These are phyloP conservation scores for Syngnathus rostellatus DNA, from an alignment of 2,797 vertebrate species.

Conservation along the genomic window DNA sequence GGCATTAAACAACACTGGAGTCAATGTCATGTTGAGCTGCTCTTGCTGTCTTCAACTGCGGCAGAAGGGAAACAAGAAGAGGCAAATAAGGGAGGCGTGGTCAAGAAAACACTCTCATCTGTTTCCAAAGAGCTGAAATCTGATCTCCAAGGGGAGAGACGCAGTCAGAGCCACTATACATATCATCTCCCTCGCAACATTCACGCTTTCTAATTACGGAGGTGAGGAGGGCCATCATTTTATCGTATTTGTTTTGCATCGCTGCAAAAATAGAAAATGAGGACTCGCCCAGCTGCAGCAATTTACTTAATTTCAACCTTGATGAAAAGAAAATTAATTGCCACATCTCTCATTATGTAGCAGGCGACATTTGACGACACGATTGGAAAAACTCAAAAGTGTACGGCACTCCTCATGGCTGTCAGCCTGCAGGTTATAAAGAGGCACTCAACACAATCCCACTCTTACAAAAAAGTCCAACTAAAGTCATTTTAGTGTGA, in stretches of 20 bases:
- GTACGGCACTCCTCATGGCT: conserved; percentile 30
- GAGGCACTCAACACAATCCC: background rate
- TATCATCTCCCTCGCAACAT: conserved; percentile 91
- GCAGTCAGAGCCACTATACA: conserved; percentile 68
- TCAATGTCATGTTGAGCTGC: conserved; percentile 75
- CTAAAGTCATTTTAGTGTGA: too few species aligned
- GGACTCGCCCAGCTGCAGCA: conserved; percentile 94
- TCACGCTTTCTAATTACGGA: conserved; percentile 99
- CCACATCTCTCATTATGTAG: conserved; percentile 99
- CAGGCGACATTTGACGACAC: conserved; percentile 88
- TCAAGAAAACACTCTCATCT: conserved; percentile 75
- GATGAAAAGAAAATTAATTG: conserved; percentile 99
- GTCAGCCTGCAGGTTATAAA: conserved; percentile 45
- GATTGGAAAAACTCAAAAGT: conserved; percentile 63
- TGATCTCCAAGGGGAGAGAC: conserved; percentile 72
- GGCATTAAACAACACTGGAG: conserved; percentile 76
- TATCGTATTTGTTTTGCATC: conserved; percentile 99
- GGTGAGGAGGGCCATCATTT: conserved; percentile 99
- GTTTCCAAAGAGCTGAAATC: conserved; percentile 76
- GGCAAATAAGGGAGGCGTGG: conserved; percentile 59
- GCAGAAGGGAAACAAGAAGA: conserved; percentile 47
- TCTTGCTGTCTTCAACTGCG: conserved; percentile 70
- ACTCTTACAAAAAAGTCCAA: background rate
- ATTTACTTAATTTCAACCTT: conserved; percentile 99
- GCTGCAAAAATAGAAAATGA: conserved; percentile 99